Evolutionary conservation across 1,140 invertebrate species (phyloP).

Genomic region (Lutraria rhynchaena): DNA sequence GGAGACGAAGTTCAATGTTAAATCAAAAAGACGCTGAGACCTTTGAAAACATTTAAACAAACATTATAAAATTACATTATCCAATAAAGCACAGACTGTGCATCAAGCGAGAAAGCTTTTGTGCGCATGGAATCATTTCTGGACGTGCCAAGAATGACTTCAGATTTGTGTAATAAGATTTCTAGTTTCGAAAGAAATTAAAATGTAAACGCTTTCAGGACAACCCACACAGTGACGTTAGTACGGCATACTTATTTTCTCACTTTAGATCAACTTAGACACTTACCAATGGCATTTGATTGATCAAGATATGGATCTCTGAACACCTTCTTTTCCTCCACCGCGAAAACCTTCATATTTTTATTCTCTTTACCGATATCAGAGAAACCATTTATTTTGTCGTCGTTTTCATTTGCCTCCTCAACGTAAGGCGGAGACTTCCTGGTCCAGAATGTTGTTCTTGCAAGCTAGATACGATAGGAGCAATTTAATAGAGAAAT

Average conservation of each 20-base stretch:
- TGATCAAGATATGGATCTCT: slow-evolving; percentile 54
- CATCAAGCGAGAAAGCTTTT: too few species aligned
- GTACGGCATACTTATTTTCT: too few species aligned
- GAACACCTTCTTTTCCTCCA: slow-evolving; percentile 50
- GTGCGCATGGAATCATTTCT: too few species aligned
- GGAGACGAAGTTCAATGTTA: neutral
- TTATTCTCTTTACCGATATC: slow-evolving; percentile 28
- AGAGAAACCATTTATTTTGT: slow-evolving; percentile 20
- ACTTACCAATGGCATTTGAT: neutral
- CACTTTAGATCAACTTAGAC: too few species aligned
- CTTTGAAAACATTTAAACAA: too few species aligned
- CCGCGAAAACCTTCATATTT: slow-evolving; percentile 38
- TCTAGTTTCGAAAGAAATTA: too few species aligned
- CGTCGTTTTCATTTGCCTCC: slow-evolving; percentile 6
- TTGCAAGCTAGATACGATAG: slow-evolving; percentile 57
- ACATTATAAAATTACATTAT: too few species aligned
- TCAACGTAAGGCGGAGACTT: slow-evolving; percentile 29
- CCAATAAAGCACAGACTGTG: too few species aligned
- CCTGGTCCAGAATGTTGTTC: slow-evolving; percentile 74
- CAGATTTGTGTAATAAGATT: too few species aligned
- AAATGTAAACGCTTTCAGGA: too few species aligned
- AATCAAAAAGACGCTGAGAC: neutral
- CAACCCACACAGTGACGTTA: too few species aligned
- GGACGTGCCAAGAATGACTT: too few species aligned
- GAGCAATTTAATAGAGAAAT: neutral